Evolutionary conservation across 1,140 invertebrate species (phyloP).

Genomic region (Trachymyrmex septentrionalis): DNA sequence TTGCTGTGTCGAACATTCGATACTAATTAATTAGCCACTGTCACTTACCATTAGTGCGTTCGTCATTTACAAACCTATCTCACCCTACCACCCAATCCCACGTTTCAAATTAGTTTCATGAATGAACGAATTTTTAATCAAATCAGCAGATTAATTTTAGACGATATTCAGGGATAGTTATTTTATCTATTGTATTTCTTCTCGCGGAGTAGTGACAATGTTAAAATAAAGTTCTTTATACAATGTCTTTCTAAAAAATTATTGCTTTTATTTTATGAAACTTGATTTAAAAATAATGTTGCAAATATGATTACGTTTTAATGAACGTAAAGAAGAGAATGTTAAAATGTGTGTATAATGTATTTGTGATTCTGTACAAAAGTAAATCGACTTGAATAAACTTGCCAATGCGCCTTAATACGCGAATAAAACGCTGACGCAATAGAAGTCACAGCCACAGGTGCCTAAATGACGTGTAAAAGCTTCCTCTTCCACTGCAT

Average conservation of each 20-base stretch:
- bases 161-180: neutral
- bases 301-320: conserved; percentile 1
- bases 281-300: neutral
- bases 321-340: neutral
- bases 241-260: neutral
- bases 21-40: conserved; percentile 83
- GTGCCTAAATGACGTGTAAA: conserved; percentile 69
- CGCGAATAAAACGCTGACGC: conserved; percentile 46
- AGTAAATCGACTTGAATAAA: conserved; percentile 38
- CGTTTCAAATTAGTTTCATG: conserved; percentile 33
- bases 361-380: neutral
- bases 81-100: neutral
- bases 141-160: neutral
- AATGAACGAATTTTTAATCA: conserved; percentile 36
- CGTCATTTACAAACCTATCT: conserved; percentile 77
- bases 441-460: conserved; percentile 69
- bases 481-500: conserved; percentile 28
- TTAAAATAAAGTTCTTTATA: neutral
- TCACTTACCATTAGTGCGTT: conserved; percentile 80
- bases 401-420: conserved; percentile 30
- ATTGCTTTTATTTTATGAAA: neutral
- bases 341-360: neutral
- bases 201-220: neutral
- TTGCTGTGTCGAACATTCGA: conserved; percentile 74
- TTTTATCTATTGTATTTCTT: neutral